Percentiles rank a stretch among this genome's conserved stretches.
Conservation (phyloP, 1,140 invertebrate species). For the Hydropsyche tenuis region DNA sequence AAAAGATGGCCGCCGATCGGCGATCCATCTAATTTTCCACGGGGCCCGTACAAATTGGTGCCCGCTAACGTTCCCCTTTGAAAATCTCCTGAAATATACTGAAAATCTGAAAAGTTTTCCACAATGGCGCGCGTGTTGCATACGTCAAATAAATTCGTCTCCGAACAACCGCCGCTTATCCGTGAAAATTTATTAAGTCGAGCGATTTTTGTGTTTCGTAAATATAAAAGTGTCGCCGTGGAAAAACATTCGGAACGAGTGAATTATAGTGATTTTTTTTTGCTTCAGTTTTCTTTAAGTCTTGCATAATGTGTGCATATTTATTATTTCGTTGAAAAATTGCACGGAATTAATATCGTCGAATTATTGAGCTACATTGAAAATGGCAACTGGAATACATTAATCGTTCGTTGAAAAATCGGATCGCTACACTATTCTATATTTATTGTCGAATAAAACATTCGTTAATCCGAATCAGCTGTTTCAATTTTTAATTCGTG, state of each 20-base stretch:
- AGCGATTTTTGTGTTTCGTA: conserved; percentile 27
- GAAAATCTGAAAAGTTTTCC: background rate
- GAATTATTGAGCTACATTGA: no score
- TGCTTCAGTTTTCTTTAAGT: background rate
- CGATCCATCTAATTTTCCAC: conserved; percentile 33
- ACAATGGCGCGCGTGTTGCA: conserved; percentile 13
- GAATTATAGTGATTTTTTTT: background rate
- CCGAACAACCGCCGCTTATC: conserved; percentile 34
- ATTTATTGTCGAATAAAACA: background rate
- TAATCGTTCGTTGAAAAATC: no score
- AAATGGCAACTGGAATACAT: no score
- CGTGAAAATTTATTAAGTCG: conserved; percentile 34
- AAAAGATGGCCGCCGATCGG: conserved; percentile 14
- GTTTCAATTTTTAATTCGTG: background rate
- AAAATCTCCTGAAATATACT: no score
- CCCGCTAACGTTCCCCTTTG: conserved; percentile 11
- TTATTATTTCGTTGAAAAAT: no score
- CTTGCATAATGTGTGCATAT: background rate
- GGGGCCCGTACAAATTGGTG: conserved; percentile 29
- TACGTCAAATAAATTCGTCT: conserved; percentile 32
- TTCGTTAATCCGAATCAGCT: background rate
- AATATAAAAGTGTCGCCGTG: conserved; percentile 33
- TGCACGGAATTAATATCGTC: no score
- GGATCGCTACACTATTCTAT: no score
- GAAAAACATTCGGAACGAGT: background rate